These are phyloP conservation scores for Glyphotaelius pellucidus DNA, from an alignment of 2,888 invertebrate genomes.

Conservation along the genomic window DNA sequence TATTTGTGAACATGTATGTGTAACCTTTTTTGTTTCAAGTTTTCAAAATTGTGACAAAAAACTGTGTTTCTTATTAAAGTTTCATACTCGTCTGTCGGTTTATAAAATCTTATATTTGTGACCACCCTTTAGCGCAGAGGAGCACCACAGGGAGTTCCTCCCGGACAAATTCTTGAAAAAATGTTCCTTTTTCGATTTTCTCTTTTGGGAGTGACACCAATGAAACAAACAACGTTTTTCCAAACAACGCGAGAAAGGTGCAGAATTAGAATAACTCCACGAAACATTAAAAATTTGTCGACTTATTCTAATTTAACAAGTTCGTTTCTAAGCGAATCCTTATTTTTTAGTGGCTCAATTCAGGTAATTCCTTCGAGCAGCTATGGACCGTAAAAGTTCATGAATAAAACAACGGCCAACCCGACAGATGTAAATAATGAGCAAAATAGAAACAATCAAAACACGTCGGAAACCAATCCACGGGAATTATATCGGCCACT, in stretches of 20 bases:
- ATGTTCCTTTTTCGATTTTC: background rate
- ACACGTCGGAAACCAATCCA: background rate
- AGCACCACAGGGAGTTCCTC: background rate
- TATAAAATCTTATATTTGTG: background rate
- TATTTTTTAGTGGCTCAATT: conserved; percentile 54
- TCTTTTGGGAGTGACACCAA: background rate
- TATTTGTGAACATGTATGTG: background rate
- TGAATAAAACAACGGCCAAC: conserved; percentile 38
- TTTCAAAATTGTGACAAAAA: background rate
- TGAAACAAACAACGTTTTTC: background rate
- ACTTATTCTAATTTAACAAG: conserved; percentile 43
- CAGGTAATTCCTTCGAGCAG: background rate
- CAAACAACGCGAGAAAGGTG: background rate
- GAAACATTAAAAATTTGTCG: conserved; percentile 39
- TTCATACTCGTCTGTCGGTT: background rate
- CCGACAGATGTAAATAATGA: conserved; percentile 40
- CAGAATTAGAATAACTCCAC: background rate
- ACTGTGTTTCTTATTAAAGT: background rate
- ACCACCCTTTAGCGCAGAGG: background rate
- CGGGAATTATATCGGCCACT: background rate
- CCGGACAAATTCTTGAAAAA: background rate
- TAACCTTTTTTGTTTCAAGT: background rate
- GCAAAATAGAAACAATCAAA: conserved; percentile 29
- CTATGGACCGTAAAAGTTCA: conserved; percentile 9
- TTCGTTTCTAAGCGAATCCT: background rate